Conservation (phyloP, 2,113 vertebrate genomes). For the Etia nguti region DNA sequence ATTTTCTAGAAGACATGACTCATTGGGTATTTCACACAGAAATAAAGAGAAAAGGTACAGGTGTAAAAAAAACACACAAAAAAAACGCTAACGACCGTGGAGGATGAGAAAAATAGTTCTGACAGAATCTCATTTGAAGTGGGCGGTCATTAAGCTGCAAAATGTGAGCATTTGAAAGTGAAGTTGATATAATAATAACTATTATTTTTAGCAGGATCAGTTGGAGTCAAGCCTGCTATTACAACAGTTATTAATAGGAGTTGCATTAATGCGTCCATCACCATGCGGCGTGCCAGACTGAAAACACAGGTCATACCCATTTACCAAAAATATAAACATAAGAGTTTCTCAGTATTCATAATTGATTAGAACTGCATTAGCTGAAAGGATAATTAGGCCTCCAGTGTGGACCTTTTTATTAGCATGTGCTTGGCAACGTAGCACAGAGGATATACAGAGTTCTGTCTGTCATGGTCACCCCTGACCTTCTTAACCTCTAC, state of each 20-base stretch:
- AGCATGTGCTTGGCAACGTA: constrained; percentile 19
- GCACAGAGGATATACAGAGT: neutral
- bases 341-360: constrained; percentile 25
- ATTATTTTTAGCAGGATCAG: neutral
- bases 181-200: neutral
- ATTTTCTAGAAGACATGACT: neutral
- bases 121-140: neutral
- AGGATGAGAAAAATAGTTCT: neutral
- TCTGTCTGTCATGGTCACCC: neutral
- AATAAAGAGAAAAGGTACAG: neutral
- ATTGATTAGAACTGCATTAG: constrained; percentile 56
- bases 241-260: neutral
- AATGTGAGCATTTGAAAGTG: neutral
- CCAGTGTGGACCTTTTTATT: constrained; percentile 34
- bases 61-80: neutral
- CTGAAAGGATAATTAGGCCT: constrained; percentile 46
- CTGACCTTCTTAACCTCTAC: neutral
- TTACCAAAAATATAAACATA: constrained; percentile 38
- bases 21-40: neutral
- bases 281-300: neutral
- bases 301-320: constrained; percentile 4
- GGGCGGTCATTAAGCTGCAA: neutral
- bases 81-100: accelerated
- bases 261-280: neutral
- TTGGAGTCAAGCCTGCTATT: neutral